phyloP scores from a whole-genome alignment of 2,888 invertebrate species.

The Epinotia ramella region DNA sequence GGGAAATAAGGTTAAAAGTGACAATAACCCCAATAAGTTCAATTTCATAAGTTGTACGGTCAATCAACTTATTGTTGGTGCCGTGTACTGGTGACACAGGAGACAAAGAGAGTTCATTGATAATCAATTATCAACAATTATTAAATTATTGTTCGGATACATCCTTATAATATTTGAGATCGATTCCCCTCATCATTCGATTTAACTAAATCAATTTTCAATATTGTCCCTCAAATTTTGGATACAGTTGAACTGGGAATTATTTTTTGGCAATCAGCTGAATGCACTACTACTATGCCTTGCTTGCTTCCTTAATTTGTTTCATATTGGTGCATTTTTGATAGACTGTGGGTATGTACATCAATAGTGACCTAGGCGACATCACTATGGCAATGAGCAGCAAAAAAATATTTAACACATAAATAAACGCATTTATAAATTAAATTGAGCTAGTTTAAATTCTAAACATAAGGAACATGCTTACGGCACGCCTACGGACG shows the following conservation, averaged over 20 bases:
- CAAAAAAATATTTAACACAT: neutral
- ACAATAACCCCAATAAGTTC: neutral
- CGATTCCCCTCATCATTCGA: neutral
- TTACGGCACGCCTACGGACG: too few relatives aligned
- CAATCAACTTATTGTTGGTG: neutral
- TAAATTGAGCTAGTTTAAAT: conserved; percentile 1
- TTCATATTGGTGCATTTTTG: too few relatives aligned
- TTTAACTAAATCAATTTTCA: neutral
- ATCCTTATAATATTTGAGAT: neutral
- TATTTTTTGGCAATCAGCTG: too few relatives aligned
- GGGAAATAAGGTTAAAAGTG: too few relatives aligned
- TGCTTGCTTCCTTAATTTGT: too few relatives aligned
- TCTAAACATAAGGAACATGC: neutral
- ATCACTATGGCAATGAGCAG: neutral
- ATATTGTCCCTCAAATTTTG: too few relatives aligned
- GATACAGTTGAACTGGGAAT: too few relatives aligned
- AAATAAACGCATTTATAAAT: neutral
- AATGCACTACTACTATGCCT: too few relatives aligned
- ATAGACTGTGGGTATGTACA: too few relatives aligned
- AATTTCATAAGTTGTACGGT: neutral
- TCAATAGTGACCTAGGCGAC: neutral
- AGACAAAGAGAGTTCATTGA: neutral
- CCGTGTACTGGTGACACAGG: neutral
- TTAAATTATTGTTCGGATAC: too few relatives aligned
- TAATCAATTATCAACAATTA: too few relatives aligned